Conservation (phyloP, 2,797 vertebrate genomes). For the Toxotes lorentzi region DNA sequence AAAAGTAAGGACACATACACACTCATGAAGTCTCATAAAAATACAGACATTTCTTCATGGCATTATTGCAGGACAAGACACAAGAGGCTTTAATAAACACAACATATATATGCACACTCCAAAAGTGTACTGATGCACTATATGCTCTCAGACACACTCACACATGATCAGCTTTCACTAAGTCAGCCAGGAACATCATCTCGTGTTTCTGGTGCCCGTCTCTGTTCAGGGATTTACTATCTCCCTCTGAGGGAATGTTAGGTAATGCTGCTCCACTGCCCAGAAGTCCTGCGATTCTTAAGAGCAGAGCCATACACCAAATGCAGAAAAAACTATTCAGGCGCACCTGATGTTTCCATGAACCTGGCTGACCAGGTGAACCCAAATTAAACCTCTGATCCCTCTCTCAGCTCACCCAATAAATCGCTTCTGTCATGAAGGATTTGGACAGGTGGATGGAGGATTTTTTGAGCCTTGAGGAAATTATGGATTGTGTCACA, state of each 20-base stretch:
- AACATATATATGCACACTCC: conserved; percentile 14
- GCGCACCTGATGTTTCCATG: conserved; percentile 62
- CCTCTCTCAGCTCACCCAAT: conserved; percentile 41
- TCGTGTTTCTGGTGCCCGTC: conserved; percentile 51
- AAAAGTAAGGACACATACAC: conserved; percentile 15
- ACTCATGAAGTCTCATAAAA: conserved; percentile 34
- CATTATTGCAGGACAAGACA: conserved; percentile 25
- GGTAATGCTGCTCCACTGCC: conserved; percentile 33
- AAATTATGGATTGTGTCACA: conserved; percentile 14
- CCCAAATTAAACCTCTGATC: conserved; percentile 43
- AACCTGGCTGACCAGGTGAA: conserved; percentile 50
- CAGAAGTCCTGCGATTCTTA: conserved; percentile 29
- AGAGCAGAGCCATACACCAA: conserved; percentile 32
- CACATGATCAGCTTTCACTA: conserved; percentile 46
- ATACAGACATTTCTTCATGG: conserved; percentile 34
- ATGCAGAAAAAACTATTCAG: conserved; percentile 16
- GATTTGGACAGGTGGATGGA: conserved; percentile 11
- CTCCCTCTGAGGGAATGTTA: conserved; percentile 51
- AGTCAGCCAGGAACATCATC: conserved; percentile 43
- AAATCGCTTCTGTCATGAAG: conserved; percentile 31
- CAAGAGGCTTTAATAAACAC: conserved; percentile 20
- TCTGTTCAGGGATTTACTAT: conserved; percentile 64
- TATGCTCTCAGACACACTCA: conserved; percentile 23
- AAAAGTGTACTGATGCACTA: conserved; percentile 16
- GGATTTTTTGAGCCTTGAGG: conserved; percentile 4